A percentile compares a stretch with the other conserved stretches of the same genome.
phyloP scores from a whole-genome alignment of 2,113 vertebrate species.

The Pseudois nayaur region DNA sequence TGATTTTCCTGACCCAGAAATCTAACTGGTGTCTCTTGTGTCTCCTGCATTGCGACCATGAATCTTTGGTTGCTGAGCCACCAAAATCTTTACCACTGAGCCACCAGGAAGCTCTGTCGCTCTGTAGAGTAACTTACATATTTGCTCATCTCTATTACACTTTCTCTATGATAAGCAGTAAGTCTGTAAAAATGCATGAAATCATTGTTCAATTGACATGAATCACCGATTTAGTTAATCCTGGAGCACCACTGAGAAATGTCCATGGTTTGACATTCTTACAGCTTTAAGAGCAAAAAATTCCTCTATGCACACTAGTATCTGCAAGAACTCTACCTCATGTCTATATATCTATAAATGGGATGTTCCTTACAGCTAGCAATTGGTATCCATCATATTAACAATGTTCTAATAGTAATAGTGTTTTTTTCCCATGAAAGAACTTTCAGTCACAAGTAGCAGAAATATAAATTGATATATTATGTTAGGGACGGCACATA shows the following conservation, averaged over 20 bases:
- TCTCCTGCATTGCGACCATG: not conserved
- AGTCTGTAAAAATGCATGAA: not conserved
- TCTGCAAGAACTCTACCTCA: not conserved
- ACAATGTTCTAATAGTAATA: not conserved
- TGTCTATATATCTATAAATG: not conserved
- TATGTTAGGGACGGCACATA: not conserved
- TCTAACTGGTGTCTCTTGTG: not conserved
- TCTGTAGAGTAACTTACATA: not conserved
- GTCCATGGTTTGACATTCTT: not conserved
- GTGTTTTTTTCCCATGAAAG: not conserved
- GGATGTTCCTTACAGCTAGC: not conserved
- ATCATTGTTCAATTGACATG: not conserved
- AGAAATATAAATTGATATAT: not conserved
- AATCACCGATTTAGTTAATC: not conserved
- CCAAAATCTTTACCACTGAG: not conserved
- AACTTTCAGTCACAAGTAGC: not conserved
- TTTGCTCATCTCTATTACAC: not conserved
- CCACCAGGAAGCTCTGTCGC: not conserved
- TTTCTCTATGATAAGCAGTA: not conserved
- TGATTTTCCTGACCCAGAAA: not conserved
- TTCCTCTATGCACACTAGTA: not conserved
- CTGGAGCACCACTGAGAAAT: not conserved
- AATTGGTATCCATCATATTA: not conserved
- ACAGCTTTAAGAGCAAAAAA: not conserved
- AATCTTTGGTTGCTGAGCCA: not conserved